Evolutionary conservation across 2,888 invertebrate species (phyloP).

Genomic region (Caenorhabditis sp.): DNA sequence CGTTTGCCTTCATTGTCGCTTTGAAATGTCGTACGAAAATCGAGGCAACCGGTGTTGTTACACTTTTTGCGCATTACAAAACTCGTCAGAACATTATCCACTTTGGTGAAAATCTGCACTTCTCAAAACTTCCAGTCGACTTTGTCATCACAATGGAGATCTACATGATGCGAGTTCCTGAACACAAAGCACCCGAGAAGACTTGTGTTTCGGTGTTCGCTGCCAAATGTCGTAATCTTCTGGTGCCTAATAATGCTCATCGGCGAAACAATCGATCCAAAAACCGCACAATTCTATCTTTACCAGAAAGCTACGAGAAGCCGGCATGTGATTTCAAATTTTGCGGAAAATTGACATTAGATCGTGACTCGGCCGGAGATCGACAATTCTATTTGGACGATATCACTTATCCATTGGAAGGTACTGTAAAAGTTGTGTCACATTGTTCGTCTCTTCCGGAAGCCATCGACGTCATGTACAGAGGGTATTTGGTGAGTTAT

Average conservation of each 20-base stretch:
- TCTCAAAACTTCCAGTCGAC: conserved; percentile 45
- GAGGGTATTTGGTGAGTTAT: conserved; percentile 48
- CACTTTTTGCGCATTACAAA: conserved; percentile 46
- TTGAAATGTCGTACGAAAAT: conserved; percentile 53
- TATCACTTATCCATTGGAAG: conserved; percentile 59
- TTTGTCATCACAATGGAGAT: conserved; percentile 42
- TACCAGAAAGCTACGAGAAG: conserved; percentile 23
- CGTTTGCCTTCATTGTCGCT: conserved; percentile 52
- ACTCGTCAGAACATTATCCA: conserved; percentile 38
- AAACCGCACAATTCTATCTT: conserved; percentile 21
- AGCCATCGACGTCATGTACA: conserved; percentile 51
- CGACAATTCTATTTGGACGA: conserved; percentile 52
- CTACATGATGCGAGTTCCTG: conserved; percentile 44
- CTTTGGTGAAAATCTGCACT: conserved; percentile 49
- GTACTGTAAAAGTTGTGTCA: conserved; percentile 52
- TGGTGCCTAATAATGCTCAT: conserved; percentile 31
- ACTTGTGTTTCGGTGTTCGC: conserved; percentile 46
- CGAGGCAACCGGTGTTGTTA: conserved; percentile 54
- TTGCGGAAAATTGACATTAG: conserved; percentile 40
- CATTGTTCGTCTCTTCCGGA: conserved; percentile 51
- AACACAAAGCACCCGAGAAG: conserved; percentile 32
- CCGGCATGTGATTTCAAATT: conserved; percentile 43
- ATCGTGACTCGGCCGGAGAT: conserved; percentile 37
- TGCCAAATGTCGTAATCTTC: conserved; percentile 34
- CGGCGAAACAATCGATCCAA: conserved; percentile 16